Conservation (phyloP, 1,140 invertebrate species). For the Rhyzopertha dominica region DNA sequence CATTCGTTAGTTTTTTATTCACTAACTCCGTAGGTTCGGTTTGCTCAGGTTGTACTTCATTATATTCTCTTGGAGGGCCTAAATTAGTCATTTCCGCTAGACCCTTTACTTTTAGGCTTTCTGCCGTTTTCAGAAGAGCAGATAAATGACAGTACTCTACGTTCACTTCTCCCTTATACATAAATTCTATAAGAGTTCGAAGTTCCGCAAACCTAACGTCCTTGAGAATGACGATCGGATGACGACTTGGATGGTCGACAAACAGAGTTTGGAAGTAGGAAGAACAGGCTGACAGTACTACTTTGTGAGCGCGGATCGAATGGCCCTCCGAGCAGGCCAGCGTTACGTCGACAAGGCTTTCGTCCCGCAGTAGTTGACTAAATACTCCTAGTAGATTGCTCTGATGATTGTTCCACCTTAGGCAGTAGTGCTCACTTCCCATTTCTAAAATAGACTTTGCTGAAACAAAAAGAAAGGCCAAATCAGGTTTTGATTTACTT, state of each 20-base stretch:
- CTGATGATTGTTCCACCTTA: constrained; percentile 95
- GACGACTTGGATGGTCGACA: constrained; percentile 81
- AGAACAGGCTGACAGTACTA: constrained; percentile 88
- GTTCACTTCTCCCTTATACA: constrained; percentile 94
- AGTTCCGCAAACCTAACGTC: constrained; percentile 87
- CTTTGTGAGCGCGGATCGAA: constrained; percentile 90
- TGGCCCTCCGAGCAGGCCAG: constrained; percentile 90
- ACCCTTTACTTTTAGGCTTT: constrained; percentile 82
- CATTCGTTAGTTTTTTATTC: constrained; percentile 32
- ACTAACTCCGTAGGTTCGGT: constrained; percentile 43
- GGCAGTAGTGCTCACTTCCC: constrained; percentile 94
- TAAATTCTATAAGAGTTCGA: constrained; percentile 88
- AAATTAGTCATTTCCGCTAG: constrained; percentile 86
- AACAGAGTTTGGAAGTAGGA: constrained; percentile 90
- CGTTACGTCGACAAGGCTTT: constrained; percentile 92
- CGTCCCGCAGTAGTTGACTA: constrained; percentile 89
- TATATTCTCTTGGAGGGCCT: constrained; percentile 44
- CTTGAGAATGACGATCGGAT: constrained; percentile 90
- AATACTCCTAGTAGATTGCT: constrained; percentile 91
- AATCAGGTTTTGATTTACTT: too few species aligned
- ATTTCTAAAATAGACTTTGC: too few species aligned
- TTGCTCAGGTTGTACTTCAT: constrained; percentile 35
- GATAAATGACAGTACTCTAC: constrained; percentile 89
- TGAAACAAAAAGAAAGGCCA: too few species aligned
- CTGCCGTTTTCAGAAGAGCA: constrained; percentile 85